phyloP scores from a whole-genome alignment of 2,113 vertebrate species.

The Hemiscyllium ocellatum region DNA sequence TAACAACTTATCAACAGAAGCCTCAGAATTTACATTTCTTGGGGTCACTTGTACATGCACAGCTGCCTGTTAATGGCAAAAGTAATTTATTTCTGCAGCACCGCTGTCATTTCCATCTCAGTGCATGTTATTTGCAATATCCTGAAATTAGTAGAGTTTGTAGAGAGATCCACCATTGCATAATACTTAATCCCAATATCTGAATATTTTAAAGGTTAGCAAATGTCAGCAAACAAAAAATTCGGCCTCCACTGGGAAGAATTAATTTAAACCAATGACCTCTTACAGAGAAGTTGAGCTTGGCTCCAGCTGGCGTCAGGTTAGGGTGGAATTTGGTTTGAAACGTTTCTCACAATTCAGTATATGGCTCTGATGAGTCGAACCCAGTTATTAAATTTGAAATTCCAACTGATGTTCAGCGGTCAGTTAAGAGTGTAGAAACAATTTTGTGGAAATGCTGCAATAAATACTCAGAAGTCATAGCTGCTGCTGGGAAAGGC shows the following conservation, averaged over 20 bases:
- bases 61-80: neutral
- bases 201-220: constrained; percentile 8
- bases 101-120: neutral
- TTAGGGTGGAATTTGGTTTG: neutral
- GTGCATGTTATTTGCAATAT: constrained; percentile 5
- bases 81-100: neutral
- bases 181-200: neutral
- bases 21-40: neutral
- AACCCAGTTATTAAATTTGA: neutral
- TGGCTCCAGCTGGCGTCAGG: neutral
- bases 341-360: neutral
- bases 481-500: neutral
- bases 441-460: neutral
- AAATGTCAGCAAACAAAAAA: neutral
- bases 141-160: neutral
- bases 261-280: neutral
- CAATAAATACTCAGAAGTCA: neutral
- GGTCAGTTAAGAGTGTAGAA: neutral
- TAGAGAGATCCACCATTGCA: neutral
- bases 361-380: neutral
- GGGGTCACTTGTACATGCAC: neutral
- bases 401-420: neutral
- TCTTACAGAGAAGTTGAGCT: neutral
- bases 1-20: neutral
- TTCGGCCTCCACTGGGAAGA: neutral